Conservation (phyloP, 1,140 invertebrate species). For the Habropoda laboriosa region DNA sequence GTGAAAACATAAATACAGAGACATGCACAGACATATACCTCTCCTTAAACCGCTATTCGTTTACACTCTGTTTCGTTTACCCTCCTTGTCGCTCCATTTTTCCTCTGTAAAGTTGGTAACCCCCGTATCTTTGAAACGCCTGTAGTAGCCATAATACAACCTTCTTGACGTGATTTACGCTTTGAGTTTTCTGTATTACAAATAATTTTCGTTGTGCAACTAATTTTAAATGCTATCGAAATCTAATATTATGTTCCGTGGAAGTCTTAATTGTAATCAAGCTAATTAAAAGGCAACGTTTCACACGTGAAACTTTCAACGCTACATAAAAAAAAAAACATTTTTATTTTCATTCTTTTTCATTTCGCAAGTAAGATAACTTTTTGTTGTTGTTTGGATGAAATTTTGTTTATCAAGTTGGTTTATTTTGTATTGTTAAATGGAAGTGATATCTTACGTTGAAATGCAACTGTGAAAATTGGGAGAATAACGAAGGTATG, state of each 20-base stretch:
- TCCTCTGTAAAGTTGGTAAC: slow-evolving; percentile 1
- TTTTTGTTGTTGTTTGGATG: too few relatives aligned
- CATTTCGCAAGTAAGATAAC: too few relatives aligned
- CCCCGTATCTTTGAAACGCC: slow-evolving; percentile 16
- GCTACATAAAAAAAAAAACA: too few relatives aligned
- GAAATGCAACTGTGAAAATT: too few relatives aligned
- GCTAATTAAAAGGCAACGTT: too few relatives aligned
- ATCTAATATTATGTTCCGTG: background rate
- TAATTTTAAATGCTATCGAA: slow-evolving; percentile 37
- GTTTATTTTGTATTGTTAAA: too few relatives aligned
- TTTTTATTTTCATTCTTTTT: too few relatives aligned
- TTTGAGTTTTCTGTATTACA: slow-evolving; percentile 1
- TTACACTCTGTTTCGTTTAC: slow-evolving; percentile 59
- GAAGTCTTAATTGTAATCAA: background rate
- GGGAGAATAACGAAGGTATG: too few relatives aligned
- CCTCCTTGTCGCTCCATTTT: slow-evolving; percentile 30
- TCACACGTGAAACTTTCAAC: too few relatives aligned
- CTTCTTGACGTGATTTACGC: slow-evolving; percentile 2
- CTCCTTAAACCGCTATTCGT: slow-evolving; percentile 46
- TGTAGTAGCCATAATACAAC: slow-evolving; percentile 19
- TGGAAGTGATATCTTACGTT: too few relatives aligned
- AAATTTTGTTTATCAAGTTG: too few relatives aligned
- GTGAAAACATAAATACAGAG: slow-evolving; percentile 55
- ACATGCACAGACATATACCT: slow-evolving; percentile 59
- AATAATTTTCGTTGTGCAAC: background rate